Evolutionary conservation across 2,113 vertebrate species (phyloP), one percentile per base, ranked within the genome.

Genomic region (Carassius auratus): DNA sequence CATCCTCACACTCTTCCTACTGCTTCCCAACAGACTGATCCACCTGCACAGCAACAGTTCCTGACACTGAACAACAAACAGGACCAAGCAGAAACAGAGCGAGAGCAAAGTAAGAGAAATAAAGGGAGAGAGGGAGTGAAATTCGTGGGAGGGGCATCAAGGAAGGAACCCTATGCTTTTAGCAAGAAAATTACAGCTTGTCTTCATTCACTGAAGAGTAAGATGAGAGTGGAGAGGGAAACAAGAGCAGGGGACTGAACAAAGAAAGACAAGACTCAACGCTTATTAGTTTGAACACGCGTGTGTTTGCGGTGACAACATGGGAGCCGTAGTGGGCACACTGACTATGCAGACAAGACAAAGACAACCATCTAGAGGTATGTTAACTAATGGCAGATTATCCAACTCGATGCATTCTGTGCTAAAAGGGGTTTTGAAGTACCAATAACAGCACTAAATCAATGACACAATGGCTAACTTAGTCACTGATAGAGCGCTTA

Each of bases 261-360:
- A 62, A 45, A 87, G 71, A 50, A 86, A 88, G 85, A 74, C 55
- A 88, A 30, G 88, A 83, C 45, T 83, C 48, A 57, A 71, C 64
- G 87, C 84, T 89, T 89, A 85, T 87, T 87, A 92, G 92, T 93
- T 92, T 91, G 85, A 80, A 74, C 85, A 81, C 86, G 59, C 90
- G 90, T 91, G 92, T 93, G 93, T 91, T 91, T 91, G 93, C 93
- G 73, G 91, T 80, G 92, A 92, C 93, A 95, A 93, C 92, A 99
- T 99, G 98, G 98, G 98, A 88, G 98, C 98, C 90, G 98, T 99
- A 91, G 97, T 98, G 96, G 97, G 97, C 92, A 98, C 97, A 45
- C 96, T 99, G 94, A 98, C 97, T 62, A 96, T 99, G 95, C 97
- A 99, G 93, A 98, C 97, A 89, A 99, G 97, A 94, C 97, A 98